A percentile compares a stretch with the other conserved stretches of the same genome.
These are phyloP conservation scores for Glareola pratincola DNA, from an alignment of 2,113 vertebrate species.

Conservation along the genomic window DNA sequence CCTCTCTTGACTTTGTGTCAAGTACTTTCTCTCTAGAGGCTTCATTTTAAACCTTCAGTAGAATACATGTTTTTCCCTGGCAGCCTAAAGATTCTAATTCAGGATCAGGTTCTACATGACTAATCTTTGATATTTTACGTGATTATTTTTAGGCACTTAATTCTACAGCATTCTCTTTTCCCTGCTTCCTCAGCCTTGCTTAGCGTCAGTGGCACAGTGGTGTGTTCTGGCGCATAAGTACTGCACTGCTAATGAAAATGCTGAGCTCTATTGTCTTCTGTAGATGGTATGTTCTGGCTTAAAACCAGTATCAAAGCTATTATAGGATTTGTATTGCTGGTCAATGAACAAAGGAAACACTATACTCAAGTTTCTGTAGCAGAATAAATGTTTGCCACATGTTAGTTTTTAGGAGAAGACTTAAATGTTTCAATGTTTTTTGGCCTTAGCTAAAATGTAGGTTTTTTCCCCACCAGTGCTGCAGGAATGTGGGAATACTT, in stretches of 20 bases:
- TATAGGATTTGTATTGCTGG: not conserved
- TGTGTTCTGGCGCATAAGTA: not conserved
- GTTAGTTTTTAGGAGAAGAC: not conserved
- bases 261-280: not conserved
- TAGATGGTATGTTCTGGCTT: not conserved
- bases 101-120: not conserved
- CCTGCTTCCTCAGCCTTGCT: not conserved
- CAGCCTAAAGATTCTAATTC: conserved; percentile 29
- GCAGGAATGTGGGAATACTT: not conserved
- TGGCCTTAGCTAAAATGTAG: not conserved
- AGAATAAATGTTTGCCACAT: conserved; percentile 33
- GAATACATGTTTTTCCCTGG: not conserved
- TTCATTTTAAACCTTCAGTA: not conserved
- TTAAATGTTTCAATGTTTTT: conserved; percentile 7
- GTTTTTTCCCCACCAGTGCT: not conserved
- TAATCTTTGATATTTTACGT: conserved; percentile 13
- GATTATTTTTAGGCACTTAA: conserved; percentile 25
- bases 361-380: not conserved
- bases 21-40: not conserved
- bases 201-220: not conserved
- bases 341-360: conserved; percentile 16
- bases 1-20: not conserved
- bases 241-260: not conserved
- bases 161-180: not conserved
- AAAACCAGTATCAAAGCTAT: not conserved